Conservation (phyloP, 2,113 vertebrate genomes). For the Phalacrocorax carbo region DNA sequence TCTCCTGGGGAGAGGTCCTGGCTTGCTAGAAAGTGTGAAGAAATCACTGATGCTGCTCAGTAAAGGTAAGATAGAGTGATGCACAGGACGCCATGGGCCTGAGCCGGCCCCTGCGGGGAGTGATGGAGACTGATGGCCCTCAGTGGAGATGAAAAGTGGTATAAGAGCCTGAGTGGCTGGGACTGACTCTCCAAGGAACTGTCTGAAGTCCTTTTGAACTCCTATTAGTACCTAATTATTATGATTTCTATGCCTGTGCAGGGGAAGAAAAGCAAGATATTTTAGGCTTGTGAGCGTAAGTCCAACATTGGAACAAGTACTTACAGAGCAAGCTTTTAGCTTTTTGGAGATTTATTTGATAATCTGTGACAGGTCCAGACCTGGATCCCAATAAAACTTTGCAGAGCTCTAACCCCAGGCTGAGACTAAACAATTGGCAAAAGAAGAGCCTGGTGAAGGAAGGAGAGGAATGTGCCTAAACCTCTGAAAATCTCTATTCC, state of each 20-base stretch:
- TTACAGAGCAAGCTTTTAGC: conserved; percentile 21
- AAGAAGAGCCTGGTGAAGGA: conserved; percentile 22
- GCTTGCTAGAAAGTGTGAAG: neutral
- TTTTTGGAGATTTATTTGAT: conserved; percentile 48
- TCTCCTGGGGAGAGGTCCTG: neutral
- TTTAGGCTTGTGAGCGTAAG: neutral
- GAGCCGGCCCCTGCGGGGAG: accelerated
- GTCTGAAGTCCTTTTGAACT: neutral
- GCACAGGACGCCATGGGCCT: neutral
- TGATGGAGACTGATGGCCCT: neutral
- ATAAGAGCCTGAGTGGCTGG: neutral
- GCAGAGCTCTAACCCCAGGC: conserved; percentile 10
- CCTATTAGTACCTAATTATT: neutral
- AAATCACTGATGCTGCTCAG: neutral
- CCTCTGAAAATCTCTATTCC: conserved; percentile 56
- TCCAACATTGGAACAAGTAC: neutral
- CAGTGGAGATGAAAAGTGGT: neutral
- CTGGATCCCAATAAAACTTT: conserved; percentile 28
- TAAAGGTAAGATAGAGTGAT: neutral
- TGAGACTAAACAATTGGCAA: conserved; percentile 54
- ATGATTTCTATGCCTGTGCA: neutral
- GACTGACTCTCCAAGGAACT: neutral
- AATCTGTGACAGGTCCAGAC: conserved; percentile 34
- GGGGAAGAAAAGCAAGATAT: neutral
- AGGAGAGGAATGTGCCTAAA: conserved; percentile 59